phyloP scores from a whole-genome alignment of 1,140 invertebrate species.

The Hydropsyche tenuis region DNA sequence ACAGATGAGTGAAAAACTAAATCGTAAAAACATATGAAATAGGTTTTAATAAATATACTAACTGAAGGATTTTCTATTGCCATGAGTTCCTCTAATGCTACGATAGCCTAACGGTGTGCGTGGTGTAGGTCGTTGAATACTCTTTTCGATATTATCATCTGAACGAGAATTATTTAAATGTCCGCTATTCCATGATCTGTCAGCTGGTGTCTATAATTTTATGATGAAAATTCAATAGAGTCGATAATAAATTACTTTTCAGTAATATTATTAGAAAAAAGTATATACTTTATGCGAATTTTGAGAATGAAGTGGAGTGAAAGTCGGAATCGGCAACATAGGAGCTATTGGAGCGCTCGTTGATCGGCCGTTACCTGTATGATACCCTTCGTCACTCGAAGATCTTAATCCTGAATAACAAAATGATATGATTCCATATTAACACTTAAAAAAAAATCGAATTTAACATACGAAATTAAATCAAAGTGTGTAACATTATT shows the following conservation, averaged over 20 bases:
- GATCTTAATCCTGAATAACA: slow-evolving; percentile 37
- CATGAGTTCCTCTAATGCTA: slow-evolving; percentile 45
- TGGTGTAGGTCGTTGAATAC: slow-evolving; percentile 30
- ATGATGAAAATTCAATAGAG: neutral
- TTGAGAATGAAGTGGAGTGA: slow-evolving; percentile 35
- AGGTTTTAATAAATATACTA: no score
- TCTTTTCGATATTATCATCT: slow-evolving; percentile 39
- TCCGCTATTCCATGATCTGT: slow-evolving; percentile 31
- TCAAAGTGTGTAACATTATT: neutral
- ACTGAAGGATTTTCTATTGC: slow-evolving; percentile 28
- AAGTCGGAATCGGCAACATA: slow-evolving; percentile 34
- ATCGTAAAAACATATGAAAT: neutral
- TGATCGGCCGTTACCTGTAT: slow-evolving; percentile 52
- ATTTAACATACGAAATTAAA: neutral
- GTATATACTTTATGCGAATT: neutral
- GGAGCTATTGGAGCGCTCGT: slow-evolving; percentile 37
- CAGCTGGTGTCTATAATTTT: neutral
- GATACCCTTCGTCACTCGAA: slow-evolving; percentile 63
- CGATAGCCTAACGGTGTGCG: slow-evolving; percentile 41
- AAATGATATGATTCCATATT: no score
- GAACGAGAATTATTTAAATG: slow-evolving; percentile 28
- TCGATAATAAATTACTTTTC: neutral
- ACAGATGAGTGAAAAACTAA: no score
- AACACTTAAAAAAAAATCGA: no score
- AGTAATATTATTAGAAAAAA: no score